phyloP scores from a whole-genome alignment of 1,140 invertebrate genomes.

The Pseudomyrmex dendroicus region DNA sequence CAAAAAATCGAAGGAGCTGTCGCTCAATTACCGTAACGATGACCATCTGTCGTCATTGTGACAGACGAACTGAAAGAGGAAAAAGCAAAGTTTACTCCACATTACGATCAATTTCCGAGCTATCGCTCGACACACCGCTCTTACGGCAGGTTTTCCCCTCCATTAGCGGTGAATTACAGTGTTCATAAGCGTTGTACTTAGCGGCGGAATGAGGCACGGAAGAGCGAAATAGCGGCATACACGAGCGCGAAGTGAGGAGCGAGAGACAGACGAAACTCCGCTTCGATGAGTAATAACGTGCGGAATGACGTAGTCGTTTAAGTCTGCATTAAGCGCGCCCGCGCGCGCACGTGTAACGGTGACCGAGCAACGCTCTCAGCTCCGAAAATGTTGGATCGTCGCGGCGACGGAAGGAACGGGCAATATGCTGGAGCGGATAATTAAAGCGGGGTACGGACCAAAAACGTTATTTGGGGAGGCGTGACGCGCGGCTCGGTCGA shows the following conservation, averaged over 20 bases:
- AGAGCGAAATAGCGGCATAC: conserved; percentile 33
- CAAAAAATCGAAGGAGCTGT: neutral
- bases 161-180: conserved; percentile 59
- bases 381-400: conserved; percentile 13
- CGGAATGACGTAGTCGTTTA: conserved; percentile 48
- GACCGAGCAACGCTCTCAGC: conserved; percentile 5
- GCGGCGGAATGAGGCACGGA: conserved; percentile 8
- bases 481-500: neutral
- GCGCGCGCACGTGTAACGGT: conserved; percentile 32
- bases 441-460: conserved; percentile 28
- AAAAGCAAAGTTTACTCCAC: conserved; percentile 22
- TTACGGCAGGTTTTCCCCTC: conserved; percentile 45
- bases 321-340: conserved; percentile 44
- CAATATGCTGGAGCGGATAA: conserved; percentile 11
- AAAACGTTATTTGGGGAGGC: conserved; percentile 44
- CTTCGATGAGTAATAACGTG: conserved; percentile 57
- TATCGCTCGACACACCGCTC: conserved; percentile 21
- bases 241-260: conserved; percentile 12
- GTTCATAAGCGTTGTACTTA: conserved; percentile 51
- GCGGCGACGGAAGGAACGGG: neutral
- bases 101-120: conserved; percentile 48
- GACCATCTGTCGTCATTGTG: conserved; percentile 37
- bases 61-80: neutral
- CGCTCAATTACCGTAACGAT: conserved; percentile 39
- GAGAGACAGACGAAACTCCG: conserved; percentile 42